Evolutionary conservation across 2,797 vertebrate genomes (phyloP).

Genomic region (Neopelma chrysocephalum): DNA sequence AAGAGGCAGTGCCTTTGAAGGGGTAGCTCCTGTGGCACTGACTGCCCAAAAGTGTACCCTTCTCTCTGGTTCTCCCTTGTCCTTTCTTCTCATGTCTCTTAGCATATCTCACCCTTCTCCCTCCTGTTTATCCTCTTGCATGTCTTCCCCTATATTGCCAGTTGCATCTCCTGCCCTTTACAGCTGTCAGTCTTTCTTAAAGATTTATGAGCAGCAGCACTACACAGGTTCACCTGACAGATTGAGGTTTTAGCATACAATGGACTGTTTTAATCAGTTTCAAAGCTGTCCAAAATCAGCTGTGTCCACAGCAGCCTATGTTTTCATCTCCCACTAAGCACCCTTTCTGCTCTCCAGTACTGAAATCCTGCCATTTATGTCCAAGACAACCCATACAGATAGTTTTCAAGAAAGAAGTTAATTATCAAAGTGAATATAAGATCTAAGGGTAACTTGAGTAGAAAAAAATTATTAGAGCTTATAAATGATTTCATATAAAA

Average conservation of each 20-base stretch:
- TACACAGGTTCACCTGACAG: background rate
- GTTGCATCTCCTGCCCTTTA: background rate
- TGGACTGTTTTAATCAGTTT: background rate
- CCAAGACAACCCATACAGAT: background rate
- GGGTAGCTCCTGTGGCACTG: rapidly evolving
- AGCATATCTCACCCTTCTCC: background rate
- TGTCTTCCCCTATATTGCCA: background rate
- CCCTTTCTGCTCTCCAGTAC: background rate
- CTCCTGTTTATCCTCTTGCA: background rate
- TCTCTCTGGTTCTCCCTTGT: background rate
- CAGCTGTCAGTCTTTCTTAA: background rate
- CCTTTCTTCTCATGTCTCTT: background rate
- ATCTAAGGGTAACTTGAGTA: background rate
- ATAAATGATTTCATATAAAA: background rate
- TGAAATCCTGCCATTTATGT: background rate
- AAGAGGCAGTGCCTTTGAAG: background rate
- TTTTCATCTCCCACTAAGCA: background rate
- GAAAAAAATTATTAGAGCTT: background rate
- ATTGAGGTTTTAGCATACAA: background rate
- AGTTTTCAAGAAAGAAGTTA: background rate
- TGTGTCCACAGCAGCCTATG: background rate
- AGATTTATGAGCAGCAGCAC: background rate
- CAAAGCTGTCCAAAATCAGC: background rate
- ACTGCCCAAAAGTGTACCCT: background rate
- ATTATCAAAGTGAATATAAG: background rate